phyloP scores from a whole-genome alignment of 2,113 vertebrate genomes.

The Neolamprologus variostigma region DNA sequence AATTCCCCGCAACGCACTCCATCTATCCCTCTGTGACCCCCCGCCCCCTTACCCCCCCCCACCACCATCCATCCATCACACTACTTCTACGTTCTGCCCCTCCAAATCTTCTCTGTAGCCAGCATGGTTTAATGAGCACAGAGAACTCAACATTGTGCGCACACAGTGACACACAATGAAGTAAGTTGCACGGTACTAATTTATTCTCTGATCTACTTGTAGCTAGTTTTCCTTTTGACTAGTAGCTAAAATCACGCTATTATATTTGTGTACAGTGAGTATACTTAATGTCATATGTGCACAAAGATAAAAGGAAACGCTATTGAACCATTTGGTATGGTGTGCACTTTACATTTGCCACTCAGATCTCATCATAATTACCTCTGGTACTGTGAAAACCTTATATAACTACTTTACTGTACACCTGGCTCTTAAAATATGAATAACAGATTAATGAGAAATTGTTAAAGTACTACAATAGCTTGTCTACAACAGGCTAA shows the following conservation, averaged over 20 bases:
- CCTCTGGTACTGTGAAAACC: neutral
- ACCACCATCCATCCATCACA: neutral
- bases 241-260: neutral
- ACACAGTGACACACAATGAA: neutral
- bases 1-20: slow-evolving; percentile 39
- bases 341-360: neutral
- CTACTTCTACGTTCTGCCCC: neutral
- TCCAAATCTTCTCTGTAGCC: neutral
- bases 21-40: slow-evolving; percentile 25
- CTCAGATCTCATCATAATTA: neutral
- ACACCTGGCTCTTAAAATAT: neutral
- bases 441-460: neutral
- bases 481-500: neutral
- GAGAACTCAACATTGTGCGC: neutral
- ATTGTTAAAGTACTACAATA: neutral
- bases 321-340: neutral
- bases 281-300: neutral
- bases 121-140: neutral
- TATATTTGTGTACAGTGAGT: neutral
- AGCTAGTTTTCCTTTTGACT: neutral
- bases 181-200: neutral
- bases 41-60: fast-evolving
- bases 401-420: neutral
- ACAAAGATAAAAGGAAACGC: neutral
- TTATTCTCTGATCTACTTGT: neutral